These are phyloP conservation scores for Alligator sinensis DNA, from an alignment of 2,113 vertebrate genomes.

Conservation along the genomic window DNA sequence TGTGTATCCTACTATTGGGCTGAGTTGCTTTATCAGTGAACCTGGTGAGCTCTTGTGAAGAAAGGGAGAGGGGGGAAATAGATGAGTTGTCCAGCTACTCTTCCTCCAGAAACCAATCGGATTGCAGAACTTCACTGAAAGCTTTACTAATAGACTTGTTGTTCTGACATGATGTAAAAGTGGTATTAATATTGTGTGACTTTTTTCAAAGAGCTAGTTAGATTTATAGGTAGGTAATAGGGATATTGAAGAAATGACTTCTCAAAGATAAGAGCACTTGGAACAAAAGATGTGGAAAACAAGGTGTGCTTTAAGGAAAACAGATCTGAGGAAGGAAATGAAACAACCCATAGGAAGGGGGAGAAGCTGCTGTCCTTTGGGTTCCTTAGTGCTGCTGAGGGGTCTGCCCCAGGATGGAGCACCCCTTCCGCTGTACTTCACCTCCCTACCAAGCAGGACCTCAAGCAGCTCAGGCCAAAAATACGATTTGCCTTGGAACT, in stretches of 20 bases:
- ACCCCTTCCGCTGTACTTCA: conserved; percentile 75
- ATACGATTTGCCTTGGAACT: conserved; percentile 49
- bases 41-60: conserved; percentile 52
- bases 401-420: conserved; percentile 71
- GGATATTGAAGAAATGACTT: conserved; percentile 77
- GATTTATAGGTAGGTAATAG: conserved; percentile 76
- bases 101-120: conserved; percentile 50
- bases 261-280: conserved; percentile 80
- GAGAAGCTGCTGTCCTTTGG: conserved; percentile 23
- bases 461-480: conserved; percentile 71
- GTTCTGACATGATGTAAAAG: conserved; percentile 78
- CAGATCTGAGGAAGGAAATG: conserved; percentile 72
- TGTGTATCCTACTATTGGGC: conserved; percentile 32
- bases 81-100: conserved; percentile 47
- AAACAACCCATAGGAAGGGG: conserved; percentile 59
- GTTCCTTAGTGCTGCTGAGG: conserved; percentile 65
- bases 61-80: conserved; percentile 56
- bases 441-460: conserved; percentile 68
- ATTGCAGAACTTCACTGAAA: conserved; percentile 76
- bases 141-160: conserved; percentile 78
- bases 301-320: conserved; percentile 65
- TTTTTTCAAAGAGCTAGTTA: conserved; percentile 75
- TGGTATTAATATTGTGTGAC: conserved; percentile 80
- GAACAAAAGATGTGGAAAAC: conserved; percentile 74
- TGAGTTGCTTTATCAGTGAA: conserved; percentile 60